Evolutionary conservation across 2,888 invertebrate genomes (phyloP), one percentile per base, ranked within the genome.

Genomic region (Congeria kusceri): DNA sequence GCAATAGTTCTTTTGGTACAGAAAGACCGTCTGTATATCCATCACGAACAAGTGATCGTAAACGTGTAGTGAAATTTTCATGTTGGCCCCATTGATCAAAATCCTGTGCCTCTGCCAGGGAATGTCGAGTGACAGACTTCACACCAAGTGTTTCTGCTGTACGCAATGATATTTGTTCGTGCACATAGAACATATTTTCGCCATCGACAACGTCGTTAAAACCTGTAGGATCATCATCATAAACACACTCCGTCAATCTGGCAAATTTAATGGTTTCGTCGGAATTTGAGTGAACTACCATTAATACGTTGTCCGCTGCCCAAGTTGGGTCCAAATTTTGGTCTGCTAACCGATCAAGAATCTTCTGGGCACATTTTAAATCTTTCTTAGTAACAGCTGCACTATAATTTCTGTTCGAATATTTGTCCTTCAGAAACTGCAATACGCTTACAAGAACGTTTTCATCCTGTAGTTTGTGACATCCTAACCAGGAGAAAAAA

Each of bases 11-110:
- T 62, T 90, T 91, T 18, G 88, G 86, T 20, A 91, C 81, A 20
- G 89, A 80, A 27, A 91, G 82, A 13, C 91, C 91, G 79, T 91
- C 91, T 27, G 79, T 86, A 79, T 91, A 91, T n/a, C 62, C 61
- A n/a, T 90, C 86, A 61, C 77, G 62, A 7, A 91, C 73, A 1
- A 90, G 73, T 20, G 71, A 73, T 20, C 82, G 82, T 7, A 91
- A 82, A 15, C 90, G 72, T 49, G 75, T 77, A 15, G 89, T 90
- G 20, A 91, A 65, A 5, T 86, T 83, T 76, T 91, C 91, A 20
- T 72, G 58, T 66, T 91, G 91, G 1, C 91, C 91, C 80, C 86
- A 90, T 15, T 74, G 64, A 25, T 80, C 75, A 23, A 80, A 49
- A 13, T 70, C 67, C n/a, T 63, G 44, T 25, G 63, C 44, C 13